Conservation (phyloP, 2,113 vertebrate species). For the Sylvia atricapilla region DNA sequence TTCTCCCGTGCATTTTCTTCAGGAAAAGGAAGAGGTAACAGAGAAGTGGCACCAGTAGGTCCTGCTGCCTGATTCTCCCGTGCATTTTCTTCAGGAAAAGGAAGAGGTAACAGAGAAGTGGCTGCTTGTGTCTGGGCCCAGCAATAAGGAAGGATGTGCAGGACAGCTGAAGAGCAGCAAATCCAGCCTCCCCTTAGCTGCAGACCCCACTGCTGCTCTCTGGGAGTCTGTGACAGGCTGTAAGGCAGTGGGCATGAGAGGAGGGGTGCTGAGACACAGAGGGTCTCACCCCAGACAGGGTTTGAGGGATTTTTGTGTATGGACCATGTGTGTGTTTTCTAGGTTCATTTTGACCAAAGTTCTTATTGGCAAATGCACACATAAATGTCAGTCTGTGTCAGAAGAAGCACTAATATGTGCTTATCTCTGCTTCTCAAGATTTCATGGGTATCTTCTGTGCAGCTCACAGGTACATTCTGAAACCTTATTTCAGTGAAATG, state of each 20-base stretch:
- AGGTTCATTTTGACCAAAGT: background rate
- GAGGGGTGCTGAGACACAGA: background rate
- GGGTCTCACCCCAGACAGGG: background rate
- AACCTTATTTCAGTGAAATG: background rate
- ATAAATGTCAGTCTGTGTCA: background rate
- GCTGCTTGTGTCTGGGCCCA: accelerated
- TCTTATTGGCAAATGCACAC: background rate
- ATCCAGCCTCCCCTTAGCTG: background rate
- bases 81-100: background rate
- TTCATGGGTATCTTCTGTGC: background rate
- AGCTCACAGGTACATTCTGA: background rate
- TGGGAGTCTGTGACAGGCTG: background rate
- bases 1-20: background rate
- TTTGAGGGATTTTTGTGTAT: background rate
- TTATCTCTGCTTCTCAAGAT: background rate
- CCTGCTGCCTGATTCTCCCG: background rate
- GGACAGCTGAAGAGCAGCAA: background rate
- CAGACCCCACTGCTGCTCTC: background rate
- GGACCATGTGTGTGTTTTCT: background rate
- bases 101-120: background rate
- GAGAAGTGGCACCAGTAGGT: background rate
- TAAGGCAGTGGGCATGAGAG: background rate
- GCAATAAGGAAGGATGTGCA: background rate
- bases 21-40: background rate
- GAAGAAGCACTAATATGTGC: background rate